Evolutionary conservation across 2,888 invertebrate species (phyloP), one percentile per base, ranked within the genome.

Genomic region (Patella depressa): DNA sequence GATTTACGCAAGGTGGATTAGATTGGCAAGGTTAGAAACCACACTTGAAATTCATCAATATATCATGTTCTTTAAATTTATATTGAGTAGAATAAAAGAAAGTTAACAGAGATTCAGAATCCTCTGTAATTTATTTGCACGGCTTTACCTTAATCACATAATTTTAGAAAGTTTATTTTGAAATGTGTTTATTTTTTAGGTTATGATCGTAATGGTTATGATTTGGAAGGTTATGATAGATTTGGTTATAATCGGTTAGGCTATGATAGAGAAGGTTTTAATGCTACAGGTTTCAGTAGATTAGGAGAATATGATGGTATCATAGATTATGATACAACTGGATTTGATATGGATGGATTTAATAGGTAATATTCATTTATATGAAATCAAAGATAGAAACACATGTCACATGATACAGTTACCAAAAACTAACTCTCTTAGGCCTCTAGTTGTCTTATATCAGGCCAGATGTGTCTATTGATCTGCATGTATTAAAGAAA

Each of bases 271-370:
- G 86, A 87, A 53, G 89, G 88, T 3, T 90, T 87, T 78, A 89
- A 89, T 80, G 75, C 87, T 53, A 86, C 88, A 34, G 90, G 90
- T 0, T 88, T 88, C 77, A 88, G 84, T 78, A 76, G 77, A 5
- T 78, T 84, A 53, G 89, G 90, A 65, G 88, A 90, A 71, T 88
- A 86, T 82, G 90, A 90, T 81, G 89, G 90, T 11, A 87, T 88
- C 73, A 87, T 88, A 74, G 88, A 88, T 74, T 91, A 88, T 77
- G 80, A 88, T 76, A 75, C 81, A 59, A 76, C 85, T 9, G 90
- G 90, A 5, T 90, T 85, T 83, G 87, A 90, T 83, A 81, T 81
- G 19, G 88, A 90, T 71, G 89, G 90, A 9, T 90, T 84, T 75
- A 88, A 89, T 82, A 89, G 89, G 89, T 88, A 79, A 71, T 55